phyloP scores from a whole-genome alignment of 2,797 vertebrate genomes.

The Tragelaphus oryx region DNA sequence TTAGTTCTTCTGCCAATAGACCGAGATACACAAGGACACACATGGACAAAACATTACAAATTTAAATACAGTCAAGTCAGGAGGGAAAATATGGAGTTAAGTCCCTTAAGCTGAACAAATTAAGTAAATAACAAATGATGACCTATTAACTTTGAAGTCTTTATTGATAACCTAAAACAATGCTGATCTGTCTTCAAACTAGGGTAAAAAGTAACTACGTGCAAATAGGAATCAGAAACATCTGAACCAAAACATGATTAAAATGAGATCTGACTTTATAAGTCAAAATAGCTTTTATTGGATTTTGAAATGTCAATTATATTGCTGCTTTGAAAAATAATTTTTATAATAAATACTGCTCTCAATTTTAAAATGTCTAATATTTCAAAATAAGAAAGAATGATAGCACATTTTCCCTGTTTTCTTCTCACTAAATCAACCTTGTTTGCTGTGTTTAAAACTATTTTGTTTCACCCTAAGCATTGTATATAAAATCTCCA shows the following conservation, averaged over 20 bases:
- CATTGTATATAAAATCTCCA: neutral
- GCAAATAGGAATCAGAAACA: neutral
- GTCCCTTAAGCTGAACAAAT: slow-evolving; percentile 29
- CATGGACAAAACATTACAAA: slow-evolving; percentile 28
- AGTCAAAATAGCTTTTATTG: slow-evolving; percentile 30
- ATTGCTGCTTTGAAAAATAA: neutral
- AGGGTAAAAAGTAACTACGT: neutral
- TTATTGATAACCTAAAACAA: neutral
- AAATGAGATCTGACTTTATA: slow-evolving; percentile 4
- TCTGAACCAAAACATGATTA: slow-evolving; percentile 17
- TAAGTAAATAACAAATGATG: neutral
- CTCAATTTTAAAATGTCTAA: neutral
- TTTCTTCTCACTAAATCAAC: neutral
- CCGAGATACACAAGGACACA: slow-evolving; percentile 47
- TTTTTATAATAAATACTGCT: neutral
- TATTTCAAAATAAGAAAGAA: slow-evolving; percentile 23
- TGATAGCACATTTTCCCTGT: neutral
- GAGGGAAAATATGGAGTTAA: neutral
- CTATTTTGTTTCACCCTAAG: neutral
- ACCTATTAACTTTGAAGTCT: neutral
- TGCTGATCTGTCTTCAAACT: neutral
- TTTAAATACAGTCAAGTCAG: neutral
- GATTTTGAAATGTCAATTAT: slow-evolving; percentile 6
- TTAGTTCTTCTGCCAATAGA: slow-evolving; percentile 86
- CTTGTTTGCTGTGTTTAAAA: neutral